Conservation (phyloP, 2,797 vertebrate genomes). For the Hydrophis major region DNA sequence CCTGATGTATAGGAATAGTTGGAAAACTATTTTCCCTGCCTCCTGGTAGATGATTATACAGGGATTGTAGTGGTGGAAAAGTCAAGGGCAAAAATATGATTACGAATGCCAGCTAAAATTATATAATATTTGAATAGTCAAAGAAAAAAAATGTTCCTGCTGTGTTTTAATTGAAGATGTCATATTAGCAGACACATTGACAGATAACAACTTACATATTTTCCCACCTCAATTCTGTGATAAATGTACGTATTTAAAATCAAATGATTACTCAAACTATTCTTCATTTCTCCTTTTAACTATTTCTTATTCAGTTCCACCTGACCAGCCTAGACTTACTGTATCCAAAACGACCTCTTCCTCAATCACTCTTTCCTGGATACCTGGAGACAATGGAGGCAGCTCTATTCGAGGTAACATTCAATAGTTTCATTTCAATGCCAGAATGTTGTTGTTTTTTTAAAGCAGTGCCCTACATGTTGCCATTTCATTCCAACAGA, state of each 20-base stretch:
- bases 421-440: not conserved
- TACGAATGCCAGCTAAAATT: slow-evolving; percentile 48
- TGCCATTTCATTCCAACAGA: not conserved
- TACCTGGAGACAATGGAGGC: slow-evolving; percentile 96
- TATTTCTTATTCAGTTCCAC: slow-evolving; percentile 81
- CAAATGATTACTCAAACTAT: slow-evolving; percentile 52
- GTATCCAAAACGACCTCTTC: slow-evolving; percentile 98
- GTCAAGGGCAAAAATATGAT: slow-evolving; percentile 14
- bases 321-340: slow-evolving; percentile 96
- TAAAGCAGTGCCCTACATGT: not conserved
- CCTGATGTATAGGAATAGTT: not conserved
- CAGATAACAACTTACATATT: slow-evolving; percentile 66
- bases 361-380: slow-evolving; percentile 97
- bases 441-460: not conserved
- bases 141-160: slow-evolving; percentile 35
- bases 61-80: not conserved
- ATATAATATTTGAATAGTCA: slow-evolving; percentile 32
- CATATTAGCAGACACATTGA: slow-evolving; percentile 68
- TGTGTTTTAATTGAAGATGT: slow-evolving; percentile 51
- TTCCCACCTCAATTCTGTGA: slow-evolving; percentile 56
- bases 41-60: not conserved
- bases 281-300: slow-evolving; percentile 62
- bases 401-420: slow-evolving; percentile 94
- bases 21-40: not conserved
- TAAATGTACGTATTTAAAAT: slow-evolving; percentile 57